Evolutionary conservation across 2,113 vertebrate genomes (phyloP).

Genomic region (Capreolus pygargus): DNA sequence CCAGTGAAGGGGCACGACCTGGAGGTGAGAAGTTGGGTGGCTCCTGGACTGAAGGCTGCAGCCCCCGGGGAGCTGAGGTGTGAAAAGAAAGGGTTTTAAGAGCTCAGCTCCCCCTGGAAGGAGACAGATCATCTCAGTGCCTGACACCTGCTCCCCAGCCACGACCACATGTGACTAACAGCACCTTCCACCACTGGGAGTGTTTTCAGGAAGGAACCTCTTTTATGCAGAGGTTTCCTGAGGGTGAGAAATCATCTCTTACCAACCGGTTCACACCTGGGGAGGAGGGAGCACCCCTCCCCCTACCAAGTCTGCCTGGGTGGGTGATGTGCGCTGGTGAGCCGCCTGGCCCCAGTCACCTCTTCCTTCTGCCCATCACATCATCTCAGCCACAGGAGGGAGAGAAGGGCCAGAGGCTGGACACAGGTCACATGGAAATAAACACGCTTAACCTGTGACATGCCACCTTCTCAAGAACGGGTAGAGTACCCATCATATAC

Average conservation of each 20-base stretch:
- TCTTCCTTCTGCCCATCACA: neutral
- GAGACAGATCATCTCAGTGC: neutral
- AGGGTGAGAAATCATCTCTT: neutral
- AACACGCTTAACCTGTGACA: neutral
- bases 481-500: neutral
- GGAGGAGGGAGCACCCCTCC: neutral
- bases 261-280: neutral
- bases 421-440: neutral
- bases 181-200: neutral
- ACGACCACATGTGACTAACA: neutral
- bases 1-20: neutral
- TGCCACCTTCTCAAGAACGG: neutral
- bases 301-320: neutral
- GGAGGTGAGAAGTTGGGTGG: neutral
- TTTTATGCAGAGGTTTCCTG: neutral
- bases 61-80: neutral
- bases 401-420: neutral
- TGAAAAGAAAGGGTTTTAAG: neutral
- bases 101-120: neutral
- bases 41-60: neutral
- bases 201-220: neutral
- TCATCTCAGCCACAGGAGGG: neutral
- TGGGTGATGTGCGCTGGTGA: rapidly evolving
- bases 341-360: neutral
- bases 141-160: neutral